Evolutionary conservation across 2,888 invertebrate genomes (phyloP), one percentile per base, ranked within the genome.

Genomic region (Lamellibrachia columna): DNA sequence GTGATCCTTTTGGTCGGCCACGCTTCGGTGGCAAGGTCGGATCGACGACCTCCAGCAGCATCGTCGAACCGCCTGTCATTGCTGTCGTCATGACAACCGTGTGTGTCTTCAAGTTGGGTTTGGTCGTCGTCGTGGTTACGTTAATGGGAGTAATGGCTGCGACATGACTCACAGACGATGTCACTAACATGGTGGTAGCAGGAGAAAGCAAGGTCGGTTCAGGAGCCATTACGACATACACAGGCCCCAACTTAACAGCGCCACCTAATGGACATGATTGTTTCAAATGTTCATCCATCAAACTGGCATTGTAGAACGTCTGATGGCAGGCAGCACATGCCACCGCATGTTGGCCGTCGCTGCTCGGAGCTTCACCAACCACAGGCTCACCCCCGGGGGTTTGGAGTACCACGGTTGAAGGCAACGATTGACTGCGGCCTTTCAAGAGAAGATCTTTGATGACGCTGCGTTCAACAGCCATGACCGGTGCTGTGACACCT

Each of bases 371-470:
- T 75, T 75, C 75, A n/a, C 75, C 22, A 22, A n/a, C 4, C 75
- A 75, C 75, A 22, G 22, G 15, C 6, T 6, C 75, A 22, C 75
- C 75, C 2, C 75, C 75, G 15, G 75, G 75, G 15, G 75, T 75
- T 11, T 22, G 22, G n/a, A 75, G 75, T 75, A 22, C 75, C 15
- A 22, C 75, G 75, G 15, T 75, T 4, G 22, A 75, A 6, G 75
- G 75, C 22, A 75, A 22, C 22, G 75, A 75, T n/a, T 75, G 75
- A 9, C 53, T 90, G 8, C 91, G 55, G 55, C 90, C 58, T 53
- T 98, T 98, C 90, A 98, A 96, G 28, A 98, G 96, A 55, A 98
- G 97, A 96, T 98, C 98, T 96, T 98, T 98, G 93, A 97, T 97
- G 52, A 97, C 95, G 96, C 96, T 96, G 95, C 97, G 96, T 96